Conservation (phyloP, 2,888 invertebrate genomes). For the Timema podura region DNA sequence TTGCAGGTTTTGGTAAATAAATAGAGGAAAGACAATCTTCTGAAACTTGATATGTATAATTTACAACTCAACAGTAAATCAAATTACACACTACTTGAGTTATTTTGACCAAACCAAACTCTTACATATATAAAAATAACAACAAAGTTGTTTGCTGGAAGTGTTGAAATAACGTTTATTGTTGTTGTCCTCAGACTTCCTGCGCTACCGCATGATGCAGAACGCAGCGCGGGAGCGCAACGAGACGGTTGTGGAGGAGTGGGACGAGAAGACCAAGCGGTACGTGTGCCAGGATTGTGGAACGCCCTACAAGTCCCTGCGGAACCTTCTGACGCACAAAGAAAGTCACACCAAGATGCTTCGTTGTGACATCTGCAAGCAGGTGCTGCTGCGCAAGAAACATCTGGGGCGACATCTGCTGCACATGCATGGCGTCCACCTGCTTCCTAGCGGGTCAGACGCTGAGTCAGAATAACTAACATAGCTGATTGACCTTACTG, state of each 20-base stretch:
- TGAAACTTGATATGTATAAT: no score
- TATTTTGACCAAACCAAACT: no score
- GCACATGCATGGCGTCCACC: conserved; percentile 5
- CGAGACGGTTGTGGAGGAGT: conserved; percentile 1
- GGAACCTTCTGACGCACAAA: background rate
- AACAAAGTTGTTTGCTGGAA: no score
- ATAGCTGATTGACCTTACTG: no score
- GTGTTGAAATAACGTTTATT: no score
- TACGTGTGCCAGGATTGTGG: conserved; percentile 9
- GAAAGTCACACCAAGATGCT: background rate
- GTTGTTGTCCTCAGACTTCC: background rate
- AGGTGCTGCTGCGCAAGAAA: background rate
- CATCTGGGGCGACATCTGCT: background rate
- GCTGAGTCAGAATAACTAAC: background rate
- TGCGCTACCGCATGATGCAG: background rate
- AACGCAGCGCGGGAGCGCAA: background rate
- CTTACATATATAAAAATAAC: no score
- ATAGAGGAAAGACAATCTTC: no score
- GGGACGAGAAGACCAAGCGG: background rate
- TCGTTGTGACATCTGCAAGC: background rate
- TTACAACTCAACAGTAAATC: no score
- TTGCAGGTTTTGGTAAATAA: no score
- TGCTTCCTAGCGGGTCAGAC: background rate
- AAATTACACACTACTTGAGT: no score
- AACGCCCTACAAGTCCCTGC: background rate